Evolutionary conservation across 2,888 invertebrate genomes (phyloP), one percentile per base, ranked within the genome.

Genomic region (Epinotia bilunana): DNA sequence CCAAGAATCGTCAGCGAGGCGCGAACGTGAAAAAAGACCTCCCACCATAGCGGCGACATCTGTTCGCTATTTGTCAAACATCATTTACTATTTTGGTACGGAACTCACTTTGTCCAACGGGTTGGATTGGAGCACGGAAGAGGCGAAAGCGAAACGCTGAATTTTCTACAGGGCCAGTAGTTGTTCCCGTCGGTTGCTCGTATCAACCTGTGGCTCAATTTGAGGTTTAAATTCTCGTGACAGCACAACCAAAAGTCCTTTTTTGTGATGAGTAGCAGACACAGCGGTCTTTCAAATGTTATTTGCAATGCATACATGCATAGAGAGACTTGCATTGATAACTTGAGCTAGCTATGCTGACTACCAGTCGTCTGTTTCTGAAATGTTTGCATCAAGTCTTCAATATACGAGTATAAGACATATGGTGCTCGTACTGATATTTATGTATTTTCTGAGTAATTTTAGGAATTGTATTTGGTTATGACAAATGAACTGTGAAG

Each of bases 41-140:
- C 84, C 83, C 84, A 82, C 83, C 77, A 57, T 63, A 74, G 67
- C 73, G 80, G 83, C 86, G 88, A 88, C 92, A 92, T 92, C 91
- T 92, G 93, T 86, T 88, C 83, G 86, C 90, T 90, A 92, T 92
- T 92, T 92, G 92, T 93, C 92, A 92, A 91, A 91, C 90, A 89
- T 88, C 89, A 87, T 88, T 90, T 89, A 90, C 89, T 92, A 91
- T 91, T 92, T 92, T 91, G 86, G 88, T 76, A 82, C 82, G 81
- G 80, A 84, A 84, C 80, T 83, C 84, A 82, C 83, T 87, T 86
- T 87, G 88, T 88, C 87, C 84, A 83, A 76, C 80, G 82, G 79
- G 79, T 79, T 81, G 74, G 72, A 72, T 55, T 39, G 55, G 63
- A 46, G 55, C 69, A 72, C 18, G 72, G 57, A 49, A 33, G 46